These are phyloP conservation scores for Microctenopoma lineatum DNA, from an alignment of 2,797 vertebrate species.

Conservation along the genomic window DNA sequence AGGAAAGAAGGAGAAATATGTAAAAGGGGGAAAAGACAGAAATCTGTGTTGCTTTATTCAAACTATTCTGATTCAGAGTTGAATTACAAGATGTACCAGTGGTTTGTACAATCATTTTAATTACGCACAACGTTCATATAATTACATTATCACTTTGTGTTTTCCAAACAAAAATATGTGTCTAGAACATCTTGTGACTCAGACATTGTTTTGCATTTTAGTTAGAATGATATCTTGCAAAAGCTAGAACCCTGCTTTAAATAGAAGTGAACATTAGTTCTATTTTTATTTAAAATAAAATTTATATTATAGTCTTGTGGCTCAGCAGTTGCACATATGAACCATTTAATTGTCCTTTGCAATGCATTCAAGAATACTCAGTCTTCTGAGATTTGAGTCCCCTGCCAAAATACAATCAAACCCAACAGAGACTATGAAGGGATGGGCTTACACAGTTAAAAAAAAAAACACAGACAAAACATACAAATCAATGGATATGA, in stretches of 20 bases:
- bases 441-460: neutral
- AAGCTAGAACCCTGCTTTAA: neutral
- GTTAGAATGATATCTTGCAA: neutral
- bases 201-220: neutral
- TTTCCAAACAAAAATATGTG: neutral
- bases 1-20: slow-evolving; percentile 11
- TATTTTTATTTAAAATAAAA: neutral
- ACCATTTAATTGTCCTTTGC: neutral
- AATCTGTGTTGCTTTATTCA: slow-evolving; percentile 19
- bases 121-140: neutral
- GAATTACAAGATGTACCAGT: neutral
- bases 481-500: neutral
- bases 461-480: neutral
- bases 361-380: neutral
- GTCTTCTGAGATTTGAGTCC: slow-evolving; percentile 8
- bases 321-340: slow-evolving; percentile 4
- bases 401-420: slow-evolving; percentile 32
- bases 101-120: neutral
- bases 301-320: neutral
- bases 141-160: slow-evolving; percentile 10
- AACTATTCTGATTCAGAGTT: neutral
- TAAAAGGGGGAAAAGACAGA: slow-evolving; percentile 1
- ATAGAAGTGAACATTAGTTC: neutral
- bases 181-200: neutral
- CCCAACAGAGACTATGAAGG: neutral